Evolutionary conservation across 2,888 invertebrate species (phyloP), one percentile per base, ranked within the genome.

Genomic region (Caenorhabditis afra): DNA sequence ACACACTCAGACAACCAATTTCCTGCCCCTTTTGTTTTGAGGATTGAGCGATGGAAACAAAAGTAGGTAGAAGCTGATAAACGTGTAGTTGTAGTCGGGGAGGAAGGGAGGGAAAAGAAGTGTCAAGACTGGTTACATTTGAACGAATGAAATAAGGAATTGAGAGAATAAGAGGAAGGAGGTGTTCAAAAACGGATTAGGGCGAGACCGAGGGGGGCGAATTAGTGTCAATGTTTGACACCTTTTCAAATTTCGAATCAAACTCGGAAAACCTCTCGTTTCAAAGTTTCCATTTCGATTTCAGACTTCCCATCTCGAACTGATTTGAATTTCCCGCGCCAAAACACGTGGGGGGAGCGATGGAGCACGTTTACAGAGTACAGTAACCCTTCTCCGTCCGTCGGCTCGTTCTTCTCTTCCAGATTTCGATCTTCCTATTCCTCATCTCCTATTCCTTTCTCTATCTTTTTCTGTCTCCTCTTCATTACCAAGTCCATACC

Each of bases 201-300:
- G 20, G n/a, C n/a, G n/a, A n/a, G n/a, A n/a, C n/a, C n/a, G n/a
- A n/a, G 58, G 39, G 44, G 18, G 23, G 16, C 12, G 55, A 55
- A 47, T 55, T 53, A 45, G 55, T 55, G 55, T 65, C 57, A 66
- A 57, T 57, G 47, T 66, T 66, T 57, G 55, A 29, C 14, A n/a
- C 44, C 20, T 29, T 16, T n/a, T 20, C 29, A 22, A 44, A 39
- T 4, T 39, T n/a, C 29, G 45, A 45, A 45, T 18, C 18, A 58
- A 29, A 29, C 29, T 5, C 3, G 29, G 29, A 5, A 29, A 29
- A n/a, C n/a, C n/a, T n/a, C n/a, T n/a, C n/a, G n/a, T n/a, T n/a
- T n/a, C n/a, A n/a, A n/a, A n/a, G n/a, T n/a, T n/a, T n/a, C n/a
- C n/a, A n/a, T n/a, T n/a, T n/a, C n/a, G n/a, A n/a, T n/a, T n/a